Evolutionary conservation across 2,797 vertebrate genomes (phyloP), one percentile per base, ranked within the genome.

Genomic region (Acanthurus lineatus): DNA sequence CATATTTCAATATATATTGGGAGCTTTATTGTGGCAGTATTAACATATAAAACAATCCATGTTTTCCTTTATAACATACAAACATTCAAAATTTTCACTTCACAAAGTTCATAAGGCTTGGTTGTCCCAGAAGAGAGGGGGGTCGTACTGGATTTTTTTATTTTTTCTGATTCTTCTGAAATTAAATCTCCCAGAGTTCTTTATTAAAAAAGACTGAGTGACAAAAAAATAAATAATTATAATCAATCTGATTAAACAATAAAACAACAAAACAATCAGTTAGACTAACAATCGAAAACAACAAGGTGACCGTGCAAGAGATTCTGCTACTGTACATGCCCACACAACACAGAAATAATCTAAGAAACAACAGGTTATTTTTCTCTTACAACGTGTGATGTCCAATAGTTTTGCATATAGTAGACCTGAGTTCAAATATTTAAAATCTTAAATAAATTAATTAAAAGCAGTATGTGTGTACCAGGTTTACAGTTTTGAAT

Each of bases 41-140:
- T 96, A 97, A 97, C 96, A 98, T 98, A 99, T 94, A 98, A 98
- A 99, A 98, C 97, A 97, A 96, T 95, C 92, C 94, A 94, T 96
- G 69, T 89, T 94, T 96, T 94, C 58, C 84, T 86, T 90, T 94
- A 83, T 94, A 96, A 98, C 96, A 98, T 95, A 98, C 93, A 99
- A 99, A 99, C 95, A 95, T 94, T 96, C 96, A 96, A 96, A 97
- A 96, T 95, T 60, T 93, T 96, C 93, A 97, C 96, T 96, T 95
- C 97, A 98, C 97, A 98, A 98, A 98, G 95, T 95, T 95, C 88
- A 94, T 98, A 98, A 98, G 97, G 97, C 96, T 97, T 95, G 82
- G 96, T 94, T 95, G 96, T 96, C 96, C 95, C 91, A 90, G 85
- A 96, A 94, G 91, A 92, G 53, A 63, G 92, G 91, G 91, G 92